phyloP scores from a whole-genome alignment of 2,888 invertebrate genomes.

The Calameuta pallipes region DNA sequence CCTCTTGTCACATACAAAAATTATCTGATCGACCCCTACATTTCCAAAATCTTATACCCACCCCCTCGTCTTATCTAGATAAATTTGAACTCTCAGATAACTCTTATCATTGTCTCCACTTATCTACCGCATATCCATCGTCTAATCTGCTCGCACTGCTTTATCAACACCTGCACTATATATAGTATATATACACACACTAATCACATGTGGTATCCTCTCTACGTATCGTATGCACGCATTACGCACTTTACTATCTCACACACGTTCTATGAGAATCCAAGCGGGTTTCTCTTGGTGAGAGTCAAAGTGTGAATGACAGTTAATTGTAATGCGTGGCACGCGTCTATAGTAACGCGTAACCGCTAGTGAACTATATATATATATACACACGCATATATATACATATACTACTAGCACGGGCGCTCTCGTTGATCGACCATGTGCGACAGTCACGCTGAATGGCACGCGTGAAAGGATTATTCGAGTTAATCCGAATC shows the following conservation, averaged over 20 bases:
- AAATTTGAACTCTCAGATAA: too few species aligned
- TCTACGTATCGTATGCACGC: too few species aligned
- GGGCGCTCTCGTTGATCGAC: slow-evolving; percentile 20
- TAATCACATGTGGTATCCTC: too few species aligned
- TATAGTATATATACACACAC: too few species aligned
- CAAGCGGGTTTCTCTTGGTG: slow-evolving; percentile 22
- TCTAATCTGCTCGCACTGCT: too few species aligned
- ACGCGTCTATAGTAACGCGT: slow-evolving; percentile 36
- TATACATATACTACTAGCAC: slow-evolving; percentile 5
- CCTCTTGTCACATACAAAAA: too few species aligned
- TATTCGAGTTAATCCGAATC: slow-evolving; percentile 47
- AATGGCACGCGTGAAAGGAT: slow-evolving; percentile 44
- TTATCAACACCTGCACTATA: too few species aligned
- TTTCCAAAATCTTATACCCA: too few species aligned
- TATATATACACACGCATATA: neutral
- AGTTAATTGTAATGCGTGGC: slow-evolving; percentile 58
- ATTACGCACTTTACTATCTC: neutral
- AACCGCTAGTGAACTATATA: slow-evolving; percentile 6
- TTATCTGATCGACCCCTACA: too few species aligned
- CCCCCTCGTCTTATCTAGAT: too few species aligned
- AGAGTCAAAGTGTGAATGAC: slow-evolving; percentile 53
- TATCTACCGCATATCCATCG: too few species aligned
- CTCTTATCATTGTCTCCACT: too few species aligned
- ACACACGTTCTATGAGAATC: neutral
- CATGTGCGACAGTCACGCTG: slow-evolving; percentile 28